Base-by-base conservation (phyloP, 2,113 vertebrate genomes). In the Columba livia region DNA sequence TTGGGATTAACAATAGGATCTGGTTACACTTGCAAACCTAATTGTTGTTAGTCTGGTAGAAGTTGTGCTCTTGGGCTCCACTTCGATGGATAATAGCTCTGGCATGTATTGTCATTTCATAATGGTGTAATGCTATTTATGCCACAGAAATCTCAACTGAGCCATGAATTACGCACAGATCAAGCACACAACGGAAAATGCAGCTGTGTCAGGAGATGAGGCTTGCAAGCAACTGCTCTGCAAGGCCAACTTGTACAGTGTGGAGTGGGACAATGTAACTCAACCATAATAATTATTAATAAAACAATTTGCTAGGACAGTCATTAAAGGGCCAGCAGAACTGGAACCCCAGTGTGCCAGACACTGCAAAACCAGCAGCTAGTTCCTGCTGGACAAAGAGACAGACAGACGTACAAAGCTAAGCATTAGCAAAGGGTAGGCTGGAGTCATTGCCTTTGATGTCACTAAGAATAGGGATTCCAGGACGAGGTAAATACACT, bases 71-170 rank as follows among this genome's bases (percentile, higher is more conserved):
- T 81, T 0, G 0, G 73, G 69, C 70, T 95, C 66, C 83, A 29
- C 88, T 94, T 84, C 16, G 18, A 79, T 2, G 31, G 73, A 57
- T 90, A 93, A 89, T 65, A 87, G 70, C 86, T 82, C 79, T 82
- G 84, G 87, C 87, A 91, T 89, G 93, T 91, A 66, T 92, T 92
- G 88, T 92, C 83, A 89, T 93, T 89, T 95, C 73, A 73, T 86
- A 89, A 58, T 79, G 70, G 57, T 73, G 73, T 87, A 82, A 91
- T 78, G 72, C 69, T 86, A 70, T 95, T 94, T 81, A 54, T 95
- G 81, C 83, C 77, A 70, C 79, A 90, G 50, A 94, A 95, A 89
- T 94, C 92, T 86, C 86, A 96, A 78, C 62, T 87, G 93, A 95
- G 66, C 77, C 83, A 65, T 89, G 90, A 92, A 86, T 96, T 95